phyloP scores from a whole-genome alignment of 92 coral and sea anemone species.

The Palythoa caribaeorum region DNA sequence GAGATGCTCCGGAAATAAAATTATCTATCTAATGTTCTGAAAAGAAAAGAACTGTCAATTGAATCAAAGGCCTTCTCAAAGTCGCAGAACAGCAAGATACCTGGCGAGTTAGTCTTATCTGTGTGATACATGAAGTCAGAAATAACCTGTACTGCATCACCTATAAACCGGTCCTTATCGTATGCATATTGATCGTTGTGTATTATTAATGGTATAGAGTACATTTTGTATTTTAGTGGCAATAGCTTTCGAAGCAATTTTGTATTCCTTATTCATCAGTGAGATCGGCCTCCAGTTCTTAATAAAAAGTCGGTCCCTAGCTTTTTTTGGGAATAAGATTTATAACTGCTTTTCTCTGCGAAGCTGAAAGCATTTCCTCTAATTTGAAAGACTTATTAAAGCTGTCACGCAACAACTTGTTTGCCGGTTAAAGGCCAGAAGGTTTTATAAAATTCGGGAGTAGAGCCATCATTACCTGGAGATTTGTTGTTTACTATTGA shows the following conservation, averaged over 20 bases:
- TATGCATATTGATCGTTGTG: slow-evolving; percentile 34
- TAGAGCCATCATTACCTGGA: not conserved
- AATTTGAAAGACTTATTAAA: not conserved
- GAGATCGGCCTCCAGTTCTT: too few relatives aligned
- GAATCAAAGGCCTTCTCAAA: too few relatives aligned
- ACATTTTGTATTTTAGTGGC: not conserved
- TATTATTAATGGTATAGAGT: slow-evolving; percentile 4
- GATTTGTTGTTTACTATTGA: too few relatives aligned
- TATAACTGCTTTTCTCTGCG: not conserved
- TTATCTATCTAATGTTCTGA: too few relatives aligned
- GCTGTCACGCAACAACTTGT: not conserved
- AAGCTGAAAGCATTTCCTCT: not conserved
- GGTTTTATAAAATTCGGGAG: not conserved
- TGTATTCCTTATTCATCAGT: too few relatives aligned
- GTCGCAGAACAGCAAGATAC: too few relatives aligned
- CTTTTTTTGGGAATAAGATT: not conserved
- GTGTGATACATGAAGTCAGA: slow-evolving; percentile 32
- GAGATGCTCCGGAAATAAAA: too few relatives aligned
- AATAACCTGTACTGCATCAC: slow-evolving; percentile 4
- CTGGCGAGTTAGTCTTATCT: not conserved
- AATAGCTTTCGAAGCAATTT: not conserved
- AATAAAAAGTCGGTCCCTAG: too few relatives aligned
- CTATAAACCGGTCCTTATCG: slow-evolving; percentile 19
- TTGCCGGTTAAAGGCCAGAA: not conserved
- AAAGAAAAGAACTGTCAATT: too few relatives aligned